Evolutionary conservation across 2,797 vertebrate genomes (phyloP), one percentile per base, ranked within the genome.

Genomic region (Tapirus indicus): DNA sequence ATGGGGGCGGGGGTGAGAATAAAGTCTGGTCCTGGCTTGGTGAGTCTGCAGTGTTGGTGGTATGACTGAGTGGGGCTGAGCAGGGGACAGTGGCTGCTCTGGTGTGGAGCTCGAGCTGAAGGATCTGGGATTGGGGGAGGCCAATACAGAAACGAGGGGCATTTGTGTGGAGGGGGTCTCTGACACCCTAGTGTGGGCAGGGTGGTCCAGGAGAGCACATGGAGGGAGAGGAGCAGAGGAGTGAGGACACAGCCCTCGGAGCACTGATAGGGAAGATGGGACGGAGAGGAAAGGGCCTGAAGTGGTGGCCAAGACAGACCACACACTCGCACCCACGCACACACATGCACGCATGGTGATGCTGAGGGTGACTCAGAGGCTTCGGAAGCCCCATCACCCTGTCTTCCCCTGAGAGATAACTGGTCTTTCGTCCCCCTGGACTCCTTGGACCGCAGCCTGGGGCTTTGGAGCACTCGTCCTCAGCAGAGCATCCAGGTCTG

Each of bases 261-360:
- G 29, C 47, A 32, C 41, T 21, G 54, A 13, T 8, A 11, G 32
- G 29, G 32, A 86, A 58, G 41, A 18, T 27, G 1, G 1, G 38
- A 35, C 29, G 35, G 44, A 56, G 7, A 71, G 23, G 35, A 29
- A 44, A 83, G 56, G 25, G 25, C 27, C 54, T 85, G 60, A 79
- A 56, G 60, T 69, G 13, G 14, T 1, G 25, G 35, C 54, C 21
- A 35, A n/a, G 44, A 4, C 27, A 41, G 60, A 80, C n/a, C 29
- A 62, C 27, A 47, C 44, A 5, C 1, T 1, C 1, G 1, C 54
- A 49, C 1, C 1, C 4, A 3, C 1, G 3, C 35, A 9, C 68
- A 41, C 12, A 29, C 38, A 21, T 0, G 13, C 52, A 49, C 41
- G 29, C 7, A 20, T 20, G 54, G 23, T 17, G 3, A 27, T 44